A percentile compares a stretch with the other conserved stretches of the same genome.
phyloP scores from a whole-genome alignment of 2,113 vertebrate genomes.

The Pyrgilauda ruficollis region DNA sequence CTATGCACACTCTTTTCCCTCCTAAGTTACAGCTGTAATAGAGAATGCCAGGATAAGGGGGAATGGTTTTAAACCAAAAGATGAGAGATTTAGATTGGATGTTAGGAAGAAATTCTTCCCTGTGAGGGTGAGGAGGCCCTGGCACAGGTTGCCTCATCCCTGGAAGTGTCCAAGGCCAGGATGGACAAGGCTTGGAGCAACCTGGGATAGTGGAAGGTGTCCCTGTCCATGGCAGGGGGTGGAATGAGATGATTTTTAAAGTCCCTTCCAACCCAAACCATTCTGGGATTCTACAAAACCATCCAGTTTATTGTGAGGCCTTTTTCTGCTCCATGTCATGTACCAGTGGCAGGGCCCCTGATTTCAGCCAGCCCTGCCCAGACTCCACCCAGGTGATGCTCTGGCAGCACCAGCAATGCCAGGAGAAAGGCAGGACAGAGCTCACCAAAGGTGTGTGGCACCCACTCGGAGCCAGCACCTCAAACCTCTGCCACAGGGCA shows the following conservation, averaged over 20 bases:
- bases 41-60: not conserved
- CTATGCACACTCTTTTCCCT: not conserved
- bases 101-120: not conserved
- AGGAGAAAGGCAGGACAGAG: not conserved
- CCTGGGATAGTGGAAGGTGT: not conserved
- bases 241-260: rapidly evolving
- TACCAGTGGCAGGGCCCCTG: not conserved
- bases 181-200: not conserved
- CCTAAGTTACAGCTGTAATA: not conserved
- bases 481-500: not conserved
- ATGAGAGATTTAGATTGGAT: rapidly evolving
- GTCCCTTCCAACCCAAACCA: not conserved
- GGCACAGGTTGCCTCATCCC: not conserved
- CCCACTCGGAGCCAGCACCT: not conserved
- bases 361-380: not conserved
- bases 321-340: not conserved
- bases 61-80: not conserved
- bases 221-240: not conserved
- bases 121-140: not conserved
- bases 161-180: not conserved
- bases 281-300: not conserved
- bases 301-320: not conserved
- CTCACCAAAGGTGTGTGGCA: not conserved
- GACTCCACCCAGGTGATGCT: not conserved
- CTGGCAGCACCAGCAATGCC: not conserved